These are phyloP conservation scores for Phrynosoma platyrhinos DNA, from an alignment of 2,113 vertebrate genomes.

Conservation along the genomic window DNA sequence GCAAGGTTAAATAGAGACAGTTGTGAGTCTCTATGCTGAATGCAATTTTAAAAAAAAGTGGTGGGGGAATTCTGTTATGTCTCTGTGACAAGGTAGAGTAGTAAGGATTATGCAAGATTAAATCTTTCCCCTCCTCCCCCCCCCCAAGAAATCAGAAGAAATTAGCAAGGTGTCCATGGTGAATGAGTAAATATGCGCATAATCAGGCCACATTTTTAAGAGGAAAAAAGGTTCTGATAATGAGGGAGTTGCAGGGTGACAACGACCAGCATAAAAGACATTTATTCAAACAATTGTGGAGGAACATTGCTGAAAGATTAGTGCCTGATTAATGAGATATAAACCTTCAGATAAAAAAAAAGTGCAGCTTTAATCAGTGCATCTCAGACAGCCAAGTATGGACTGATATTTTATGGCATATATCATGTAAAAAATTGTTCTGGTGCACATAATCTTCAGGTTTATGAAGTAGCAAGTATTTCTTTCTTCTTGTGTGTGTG, in stretches of 20 bases:
- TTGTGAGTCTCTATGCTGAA: not conserved
- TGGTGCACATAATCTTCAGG: not conserved
- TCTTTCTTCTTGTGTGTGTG: not conserved
- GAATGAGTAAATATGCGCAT: slow-evolving; percentile 36
- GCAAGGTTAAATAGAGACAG: not conserved
- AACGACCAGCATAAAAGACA: slow-evolving; percentile 26
- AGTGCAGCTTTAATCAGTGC: not conserved
- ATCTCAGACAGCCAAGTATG: not conserved
- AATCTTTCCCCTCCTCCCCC: not conserved
- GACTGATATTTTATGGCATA: not conserved
- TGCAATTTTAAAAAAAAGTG: not conserved
- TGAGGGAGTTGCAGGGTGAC: not conserved
- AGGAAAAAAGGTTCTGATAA: slow-evolving; percentile 6
- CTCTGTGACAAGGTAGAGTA: slow-evolving; percentile 12
- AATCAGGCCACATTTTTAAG: slow-evolving; percentile 24
- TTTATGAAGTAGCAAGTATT: not conserved
- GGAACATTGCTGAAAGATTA: slow-evolving; percentile 19
- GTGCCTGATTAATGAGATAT: slow-evolving; percentile 19
- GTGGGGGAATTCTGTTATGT: not conserved
- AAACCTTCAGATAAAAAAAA: slow-evolving; percentile 6
- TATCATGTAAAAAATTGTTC: not conserved
- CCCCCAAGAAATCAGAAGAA: slow-evolving; percentile 22
- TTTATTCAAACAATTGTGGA: slow-evolving; percentile 26
- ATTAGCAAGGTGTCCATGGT: slow-evolving; percentile 29
- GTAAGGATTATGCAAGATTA: slow-evolving; percentile 8